Percentiles rank a stretch among this genome's conserved stretches.
phyloP scores from a whole-genome alignment of 2,113 vertebrate genomes.

The Nothobranchius kuhntae region DNA sequence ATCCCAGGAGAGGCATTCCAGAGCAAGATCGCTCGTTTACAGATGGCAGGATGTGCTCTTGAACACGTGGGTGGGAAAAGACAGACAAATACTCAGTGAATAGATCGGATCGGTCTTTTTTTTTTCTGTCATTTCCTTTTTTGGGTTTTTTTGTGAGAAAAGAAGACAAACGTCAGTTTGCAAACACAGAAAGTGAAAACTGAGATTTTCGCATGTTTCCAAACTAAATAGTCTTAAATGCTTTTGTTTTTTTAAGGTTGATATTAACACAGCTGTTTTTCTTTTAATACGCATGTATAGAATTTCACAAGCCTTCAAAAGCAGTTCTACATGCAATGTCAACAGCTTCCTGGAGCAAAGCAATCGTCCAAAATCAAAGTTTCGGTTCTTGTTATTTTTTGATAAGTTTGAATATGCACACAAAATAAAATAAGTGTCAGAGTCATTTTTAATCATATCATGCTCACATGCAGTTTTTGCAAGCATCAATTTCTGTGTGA shows the following conservation, averaged over 20 bases:
- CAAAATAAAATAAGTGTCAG: too few relatives aligned
- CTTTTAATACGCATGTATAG: too few relatives aligned
- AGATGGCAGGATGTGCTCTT: slow-evolving; percentile 13
- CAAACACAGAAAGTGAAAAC: slow-evolving; percentile 57
- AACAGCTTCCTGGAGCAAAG: too few relatives aligned
- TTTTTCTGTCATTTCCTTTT: slow-evolving; percentile 31
- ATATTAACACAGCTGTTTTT: not conserved
- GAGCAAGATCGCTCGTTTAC: slow-evolving; percentile 9
- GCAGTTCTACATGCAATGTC: too few relatives aligned
- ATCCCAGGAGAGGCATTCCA: slow-evolving; percentile 33
- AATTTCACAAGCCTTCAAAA: too few relatives aligned
- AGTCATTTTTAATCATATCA: too few relatives aligned
- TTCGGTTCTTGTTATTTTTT: too few relatives aligned
- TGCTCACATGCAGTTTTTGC: too few relatives aligned
- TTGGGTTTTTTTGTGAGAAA: slow-evolving; percentile 38
- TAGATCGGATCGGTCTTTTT: slow-evolving; percentile 34
- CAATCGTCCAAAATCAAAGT: too few relatives aligned
- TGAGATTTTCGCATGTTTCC: slow-evolving; percentile 29
- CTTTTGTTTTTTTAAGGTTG: not conserved
- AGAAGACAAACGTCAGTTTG: slow-evolving; percentile 57
- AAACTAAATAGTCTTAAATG: not conserved
- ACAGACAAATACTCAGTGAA: slow-evolving; percentile 27
- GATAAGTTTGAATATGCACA: too few relatives aligned
- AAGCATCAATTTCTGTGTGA: too few relatives aligned
- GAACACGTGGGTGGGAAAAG: slow-evolving; percentile 23